Percentiles rank a stretch among this genome's conserved stretches.
These are phyloP conservation scores for Prenolepis imparis DNA, from an alignment of 2,888 invertebrate genomes.

Conservation along the genomic window DNA sequence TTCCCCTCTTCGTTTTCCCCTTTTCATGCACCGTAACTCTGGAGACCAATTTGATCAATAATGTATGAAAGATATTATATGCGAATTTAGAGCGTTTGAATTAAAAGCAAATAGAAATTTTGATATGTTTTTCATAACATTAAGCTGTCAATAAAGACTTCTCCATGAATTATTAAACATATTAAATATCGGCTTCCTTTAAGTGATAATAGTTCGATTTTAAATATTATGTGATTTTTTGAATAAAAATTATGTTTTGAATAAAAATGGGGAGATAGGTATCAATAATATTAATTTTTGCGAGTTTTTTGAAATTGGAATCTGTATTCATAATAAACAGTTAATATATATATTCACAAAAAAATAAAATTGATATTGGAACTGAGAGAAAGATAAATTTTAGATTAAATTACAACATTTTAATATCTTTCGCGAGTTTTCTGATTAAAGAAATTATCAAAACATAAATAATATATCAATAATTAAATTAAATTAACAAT, in stretches of 20 bases:
- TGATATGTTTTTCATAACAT: neutral
- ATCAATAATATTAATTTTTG: neutral
- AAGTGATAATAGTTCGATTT: neutral
- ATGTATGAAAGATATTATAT: slow-evolving; percentile 52
- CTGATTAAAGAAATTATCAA: neutral
- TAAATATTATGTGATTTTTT: neutral
- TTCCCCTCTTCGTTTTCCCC: neutral
- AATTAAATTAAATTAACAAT: neutral
- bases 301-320: neutral
- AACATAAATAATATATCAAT: neutral
- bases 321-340: neutral
- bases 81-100: slow-evolving; percentile 42
- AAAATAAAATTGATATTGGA: neutral
- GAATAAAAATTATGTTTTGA: neutral
- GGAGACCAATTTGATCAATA: slow-evolving; percentile 58
- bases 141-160: neutral
- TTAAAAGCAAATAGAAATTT: slow-evolving; percentile 4
- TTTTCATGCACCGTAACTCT: neutral
- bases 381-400: slow-evolving; percentile 3
- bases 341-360: neutral
- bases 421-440: neutral
- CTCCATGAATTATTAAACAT: neutral
- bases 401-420: neutral
- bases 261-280: neutral
- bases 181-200: neutral